Conservation (phyloP, 2,888 invertebrate species). For the Ophion obscuratus region DNA sequence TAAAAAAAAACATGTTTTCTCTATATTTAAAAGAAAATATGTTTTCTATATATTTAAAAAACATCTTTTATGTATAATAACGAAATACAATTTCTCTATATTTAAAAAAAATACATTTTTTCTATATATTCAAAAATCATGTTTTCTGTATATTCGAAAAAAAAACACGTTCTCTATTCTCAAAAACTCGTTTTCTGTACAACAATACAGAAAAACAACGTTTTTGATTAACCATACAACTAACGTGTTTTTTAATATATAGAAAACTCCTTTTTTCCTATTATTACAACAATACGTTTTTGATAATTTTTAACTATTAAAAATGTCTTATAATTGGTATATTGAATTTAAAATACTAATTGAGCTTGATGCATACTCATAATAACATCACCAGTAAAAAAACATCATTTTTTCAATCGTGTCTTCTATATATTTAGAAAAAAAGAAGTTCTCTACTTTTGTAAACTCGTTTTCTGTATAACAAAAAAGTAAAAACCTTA, state of each 20-base stretch:
- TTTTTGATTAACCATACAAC: neutral
- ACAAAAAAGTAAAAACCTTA: too few species aligned
- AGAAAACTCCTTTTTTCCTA: neutral
- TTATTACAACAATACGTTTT: neutral
- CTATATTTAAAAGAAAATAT: neutral
- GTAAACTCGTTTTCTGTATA: too few species aligned
- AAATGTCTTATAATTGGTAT: neutral
- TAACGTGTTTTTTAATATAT: neutral
- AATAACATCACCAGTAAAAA: neutral
- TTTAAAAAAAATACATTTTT: neutral
- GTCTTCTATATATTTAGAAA: too few species aligned
- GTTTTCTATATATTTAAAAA: neutral
- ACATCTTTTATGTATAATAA: too few species aligned
- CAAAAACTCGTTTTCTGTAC: neutral
- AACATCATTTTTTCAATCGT: too few species aligned
- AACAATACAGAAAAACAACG: neutral
- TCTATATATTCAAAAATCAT: neutral
- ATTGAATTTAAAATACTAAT: neutral
- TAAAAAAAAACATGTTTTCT: neutral
- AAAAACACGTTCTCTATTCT: neutral
- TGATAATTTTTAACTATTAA: neutral
- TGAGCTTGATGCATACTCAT: neutral
- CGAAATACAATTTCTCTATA: neutral
- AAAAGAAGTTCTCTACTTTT: too few species aligned
- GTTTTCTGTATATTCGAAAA: neutral